These are phyloP conservation scores for Suricata suricatta DNA, from an alignment of 2,113 vertebrate genomes.

Conservation along the genomic window DNA sequence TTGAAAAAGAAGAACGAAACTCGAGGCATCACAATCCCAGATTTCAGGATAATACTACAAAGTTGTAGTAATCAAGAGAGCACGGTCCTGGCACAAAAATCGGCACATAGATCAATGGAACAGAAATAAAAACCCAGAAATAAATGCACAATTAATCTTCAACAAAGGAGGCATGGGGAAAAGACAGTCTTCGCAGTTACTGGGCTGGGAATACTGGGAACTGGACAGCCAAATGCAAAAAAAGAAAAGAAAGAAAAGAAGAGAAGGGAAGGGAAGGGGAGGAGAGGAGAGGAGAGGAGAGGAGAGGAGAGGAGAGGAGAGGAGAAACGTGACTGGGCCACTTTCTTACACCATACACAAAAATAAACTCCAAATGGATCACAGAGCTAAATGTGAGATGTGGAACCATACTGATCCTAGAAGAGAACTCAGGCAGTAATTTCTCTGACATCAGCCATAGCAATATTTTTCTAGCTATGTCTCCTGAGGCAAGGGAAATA, in stretches of 20 bases:
- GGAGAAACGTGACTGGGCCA: background rate
- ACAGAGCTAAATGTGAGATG: background rate
- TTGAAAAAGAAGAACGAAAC: too few relatives aligned
- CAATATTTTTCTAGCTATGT: background rate
- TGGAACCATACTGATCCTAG: background rate
- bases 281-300: accelerated
- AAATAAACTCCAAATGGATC: background rate
- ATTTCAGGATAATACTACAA: too few relatives aligned
- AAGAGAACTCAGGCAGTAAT: background rate
- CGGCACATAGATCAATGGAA: background rate
- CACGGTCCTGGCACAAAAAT: background rate
- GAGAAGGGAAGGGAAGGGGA: too few relatives aligned
- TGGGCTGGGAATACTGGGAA: background rate
- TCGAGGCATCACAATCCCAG: too few relatives aligned
- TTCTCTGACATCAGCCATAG: background rate
- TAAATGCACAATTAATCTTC: background rate
- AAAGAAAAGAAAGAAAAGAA: accelerated
- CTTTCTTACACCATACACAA: background rate
- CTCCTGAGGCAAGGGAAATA: background rate
- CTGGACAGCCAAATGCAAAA: background rate
- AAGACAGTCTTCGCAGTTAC: background rate
- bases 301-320: background rate
- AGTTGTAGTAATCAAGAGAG: background rate
- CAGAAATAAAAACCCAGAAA: background rate
- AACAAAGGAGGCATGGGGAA: background rate